Evolutionary conservation across 2,797 vertebrate genomes (phyloP), one percentile per base, ranked within the genome.

Genomic region (Leptodactylus fallax): DNA sequence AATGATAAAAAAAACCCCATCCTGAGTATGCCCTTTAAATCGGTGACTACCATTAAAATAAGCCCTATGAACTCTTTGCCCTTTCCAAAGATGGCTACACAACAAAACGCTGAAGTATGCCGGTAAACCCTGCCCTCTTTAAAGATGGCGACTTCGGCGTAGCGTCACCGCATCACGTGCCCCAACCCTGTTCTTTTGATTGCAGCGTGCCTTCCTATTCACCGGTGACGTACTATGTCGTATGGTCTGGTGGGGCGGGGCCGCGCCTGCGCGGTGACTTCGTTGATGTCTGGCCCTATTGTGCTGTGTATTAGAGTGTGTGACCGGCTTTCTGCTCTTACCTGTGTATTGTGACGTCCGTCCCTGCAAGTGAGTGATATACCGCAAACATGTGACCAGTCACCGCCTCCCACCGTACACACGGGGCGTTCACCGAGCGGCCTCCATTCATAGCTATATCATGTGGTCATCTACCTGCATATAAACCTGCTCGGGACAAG

Each of bases 281-380:
- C 1, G 77, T 36, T 36, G 19, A 65, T 51, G 63, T 25, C 45
- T 86, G 63, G 76, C 10, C 85, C 77, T 36, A 67, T 86, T 84
- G 77, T 79, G 77, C 61, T 74, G 55, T 83, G 81, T 83, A 56
- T 84, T 0, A 63, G 25, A 69, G 49, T 71, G 51, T 45, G 63
- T 25, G 23, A 12, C 58, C 78, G 85, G 77, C 21, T 80, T 51
- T 78, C 71, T 60, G 47, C 72, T 7, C 56, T 74, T 63, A 45
- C 27, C 81, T 72, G 69, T 21, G 27, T 76, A 51, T 55, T 86
- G 77, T 53, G 78, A 55, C 49, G 77, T 23, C 53, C 27, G 13
- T n/a, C 47, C 78, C 51, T 58, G 60, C 76, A 79, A 86, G 85
- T 86, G 85, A 86, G 85, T 86, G 85, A 56, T 27, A 13, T n/a